Evolutionary conservation across 2,888 invertebrate species (phyloP).

Genomic region (Pardosa pseudoannulata): DNA sequence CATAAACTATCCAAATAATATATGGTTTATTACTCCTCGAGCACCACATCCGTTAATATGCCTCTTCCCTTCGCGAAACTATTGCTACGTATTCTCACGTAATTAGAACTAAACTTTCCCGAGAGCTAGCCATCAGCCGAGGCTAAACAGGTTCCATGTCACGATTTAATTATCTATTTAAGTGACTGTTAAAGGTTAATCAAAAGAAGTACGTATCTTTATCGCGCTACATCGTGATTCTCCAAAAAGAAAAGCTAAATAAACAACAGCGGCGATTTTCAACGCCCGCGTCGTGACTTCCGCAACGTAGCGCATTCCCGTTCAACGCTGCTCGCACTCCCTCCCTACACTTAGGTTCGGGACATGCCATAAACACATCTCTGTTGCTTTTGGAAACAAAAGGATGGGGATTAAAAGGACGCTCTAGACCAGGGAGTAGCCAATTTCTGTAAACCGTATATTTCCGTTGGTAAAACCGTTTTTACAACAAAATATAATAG

Average conservation of each 20-base stretch:
- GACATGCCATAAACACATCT: too few species aligned
- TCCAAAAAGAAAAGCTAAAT: neutral
- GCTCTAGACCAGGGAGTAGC: too few species aligned
- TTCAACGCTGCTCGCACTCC: too few species aligned
- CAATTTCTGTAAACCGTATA: too few species aligned
- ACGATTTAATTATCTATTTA: constrained; percentile 69
- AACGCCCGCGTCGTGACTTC: constrained; percentile 56
- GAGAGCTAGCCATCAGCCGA: constrained; percentile 17
- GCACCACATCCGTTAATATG: neutral
- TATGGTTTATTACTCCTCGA: too few species aligned
- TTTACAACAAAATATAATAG: too few species aligned
- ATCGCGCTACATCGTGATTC: constrained; percentile 44
- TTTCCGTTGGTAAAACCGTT: too few species aligned
- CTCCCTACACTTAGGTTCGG: too few species aligned
- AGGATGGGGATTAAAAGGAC: too few species aligned
- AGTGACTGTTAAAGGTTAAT: constrained; percentile 57
- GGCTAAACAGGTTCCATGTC: constrained; percentile 36
- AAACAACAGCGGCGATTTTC: constrained; percentile 47
- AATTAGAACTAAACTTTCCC: constrained; percentile 26
- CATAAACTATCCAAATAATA: too few species aligned
- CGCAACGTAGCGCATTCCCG: constrained; percentile 20
- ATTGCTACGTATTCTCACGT: neutral
- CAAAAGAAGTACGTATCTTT: constrained; percentile 41
- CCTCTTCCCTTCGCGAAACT: neutral
- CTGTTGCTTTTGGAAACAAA: too few species aligned